Conservation (phyloP, 2,888 invertebrate genomes). For the Cryptocephalus moraei region DNA sequence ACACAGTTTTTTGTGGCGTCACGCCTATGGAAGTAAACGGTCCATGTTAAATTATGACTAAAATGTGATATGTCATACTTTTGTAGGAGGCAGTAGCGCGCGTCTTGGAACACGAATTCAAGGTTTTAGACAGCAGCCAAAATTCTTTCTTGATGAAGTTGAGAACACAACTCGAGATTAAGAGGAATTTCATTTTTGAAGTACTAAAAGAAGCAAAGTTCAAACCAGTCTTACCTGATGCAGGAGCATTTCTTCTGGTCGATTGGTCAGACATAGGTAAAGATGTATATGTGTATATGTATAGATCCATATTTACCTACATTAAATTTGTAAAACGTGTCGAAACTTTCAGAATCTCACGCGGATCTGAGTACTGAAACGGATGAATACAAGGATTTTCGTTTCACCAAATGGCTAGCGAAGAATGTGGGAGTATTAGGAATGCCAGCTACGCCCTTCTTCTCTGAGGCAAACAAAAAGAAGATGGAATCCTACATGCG, state of each 20-base stretch:
- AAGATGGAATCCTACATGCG: constrained; percentile 8
- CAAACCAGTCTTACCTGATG: constrained; percentile 86
- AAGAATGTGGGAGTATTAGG: constrained; percentile 7
- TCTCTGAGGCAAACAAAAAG: constrained; percentile 5
- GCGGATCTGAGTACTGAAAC: constrained; percentile 5
- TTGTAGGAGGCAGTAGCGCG: constrained; percentile 80
- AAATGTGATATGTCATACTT: constrained; percentile 12
- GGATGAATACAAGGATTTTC: constrained; percentile 7
- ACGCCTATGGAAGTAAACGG: constrained; percentile 68
- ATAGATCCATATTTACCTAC: neutral
- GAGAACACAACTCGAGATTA: constrained; percentile 52
- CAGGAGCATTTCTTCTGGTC: constrained; percentile 94
- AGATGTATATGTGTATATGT: neutral
- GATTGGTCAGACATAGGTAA: constrained; percentile 74
- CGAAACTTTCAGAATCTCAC: constrained; percentile 4
- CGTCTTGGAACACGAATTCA: constrained; percentile 77
- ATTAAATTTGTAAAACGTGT: too few relatives aligned
- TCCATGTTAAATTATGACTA: neutral
- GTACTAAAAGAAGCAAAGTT: constrained; percentile 71
- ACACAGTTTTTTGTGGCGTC: constrained; percentile 84
- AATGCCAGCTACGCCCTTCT: constrained; percentile 8
- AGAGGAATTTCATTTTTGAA: constrained; percentile 69
- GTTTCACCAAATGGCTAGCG: constrained; percentile 10
- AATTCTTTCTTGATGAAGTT: too few relatives aligned
- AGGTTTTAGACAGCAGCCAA: constrained; percentile 42